Evolutionary conservation across 1,140 invertebrate species (phyloP).

Genomic region (Eurosta solidaginis): DNA sequence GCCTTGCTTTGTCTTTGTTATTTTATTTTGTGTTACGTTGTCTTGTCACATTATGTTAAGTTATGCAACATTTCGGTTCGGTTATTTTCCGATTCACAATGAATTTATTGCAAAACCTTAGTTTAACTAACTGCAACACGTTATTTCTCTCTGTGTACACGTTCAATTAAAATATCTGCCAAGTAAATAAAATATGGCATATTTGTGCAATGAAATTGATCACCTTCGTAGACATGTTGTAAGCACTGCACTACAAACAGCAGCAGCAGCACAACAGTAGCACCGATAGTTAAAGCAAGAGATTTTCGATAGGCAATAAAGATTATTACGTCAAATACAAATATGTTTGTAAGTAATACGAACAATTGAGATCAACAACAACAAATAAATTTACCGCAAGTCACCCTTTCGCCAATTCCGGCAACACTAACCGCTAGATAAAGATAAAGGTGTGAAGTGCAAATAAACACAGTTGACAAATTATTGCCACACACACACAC

Average conservation of each 20-base stretch:
- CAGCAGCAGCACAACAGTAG: not conserved
- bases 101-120: too few species aligned
- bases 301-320: not conserved
- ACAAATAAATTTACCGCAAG: not conserved
- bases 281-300: not conserved
- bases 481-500: slow-evolving; percentile 30
- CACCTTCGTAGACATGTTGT: not conserved
- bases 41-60: too few species aligned
- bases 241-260: not conserved
- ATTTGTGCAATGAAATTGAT: slow-evolving; percentile 20
- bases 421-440: slow-evolving; percentile 4
- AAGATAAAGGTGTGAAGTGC: slow-evolving; percentile 35
- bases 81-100: too few species aligned
- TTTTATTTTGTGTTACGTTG: too few species aligned
- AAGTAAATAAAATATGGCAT: not conserved
- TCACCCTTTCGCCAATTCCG: slow-evolving; percentile 4
- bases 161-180: not conserved
- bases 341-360: not conserved
- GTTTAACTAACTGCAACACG: too few species aligned
- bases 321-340: not conserved
- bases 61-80: too few species aligned
- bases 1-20: too few species aligned
- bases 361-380: not conserved
- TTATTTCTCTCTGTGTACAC: not conserved
- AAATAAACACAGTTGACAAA: slow-evolving; percentile 35